Percentiles rank a stretch among this genome's conserved stretches.
Evolutionary conservation across 2,797 vertebrate species (phyloP).

Genomic region (Peromyscus aztecus): DNA sequence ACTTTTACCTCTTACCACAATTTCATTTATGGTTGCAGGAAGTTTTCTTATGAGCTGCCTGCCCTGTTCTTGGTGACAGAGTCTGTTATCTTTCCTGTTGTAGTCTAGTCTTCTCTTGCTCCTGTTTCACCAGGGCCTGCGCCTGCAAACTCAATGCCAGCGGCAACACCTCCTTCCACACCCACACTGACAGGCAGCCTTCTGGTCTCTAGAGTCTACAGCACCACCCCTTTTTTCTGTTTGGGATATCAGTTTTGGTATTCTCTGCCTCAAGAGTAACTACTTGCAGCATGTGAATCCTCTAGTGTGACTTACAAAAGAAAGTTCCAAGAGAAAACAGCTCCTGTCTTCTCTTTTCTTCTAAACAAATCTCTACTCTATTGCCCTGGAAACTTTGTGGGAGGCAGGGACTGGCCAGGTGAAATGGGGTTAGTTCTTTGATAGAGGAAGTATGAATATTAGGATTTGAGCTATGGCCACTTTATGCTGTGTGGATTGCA

Average conservation of each 20-base stretch:
- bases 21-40: background rate
- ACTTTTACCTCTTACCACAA: background rate
- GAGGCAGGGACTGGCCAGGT: background rate
- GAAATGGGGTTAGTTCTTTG: background rate
- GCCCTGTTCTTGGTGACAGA: background rate
- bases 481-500: background rate
- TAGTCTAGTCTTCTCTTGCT: background rate
- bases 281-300: background rate
- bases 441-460: background rate
- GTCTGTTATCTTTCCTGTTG: background rate
- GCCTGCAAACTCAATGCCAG: background rate
- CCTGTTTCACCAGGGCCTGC: background rate
- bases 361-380: background rate
- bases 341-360: background rate
- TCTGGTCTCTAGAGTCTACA: background rate
- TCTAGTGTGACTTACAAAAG: background rate
- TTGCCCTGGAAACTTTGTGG: background rate
- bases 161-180: background rate
- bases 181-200: background rate
- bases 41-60: background rate
- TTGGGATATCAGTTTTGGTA: background rate
- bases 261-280: background rate
- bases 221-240: background rate
- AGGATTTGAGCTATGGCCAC: background rate
- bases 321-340: background rate